Conservation (phyloP, 1,140 invertebrate genomes). For the Sarcophaga peregrina region DNA sequence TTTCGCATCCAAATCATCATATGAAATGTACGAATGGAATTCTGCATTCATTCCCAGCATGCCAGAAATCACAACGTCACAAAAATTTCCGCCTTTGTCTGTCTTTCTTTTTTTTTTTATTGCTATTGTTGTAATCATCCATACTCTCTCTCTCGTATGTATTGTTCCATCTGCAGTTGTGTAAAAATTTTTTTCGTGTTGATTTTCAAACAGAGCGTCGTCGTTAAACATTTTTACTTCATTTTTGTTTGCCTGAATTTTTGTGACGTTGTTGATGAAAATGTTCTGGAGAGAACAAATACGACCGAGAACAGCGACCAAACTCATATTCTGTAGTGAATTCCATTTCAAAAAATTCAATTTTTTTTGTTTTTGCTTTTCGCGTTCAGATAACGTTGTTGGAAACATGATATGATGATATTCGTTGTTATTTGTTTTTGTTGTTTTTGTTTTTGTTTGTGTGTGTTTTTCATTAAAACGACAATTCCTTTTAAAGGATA, state of each 20-base stretch:
- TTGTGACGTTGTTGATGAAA: not conserved
- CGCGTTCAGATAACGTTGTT: not conserved
- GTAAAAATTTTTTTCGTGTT: not conserved
- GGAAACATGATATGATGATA: conserved; percentile 13
- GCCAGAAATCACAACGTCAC: conserved; percentile 41
- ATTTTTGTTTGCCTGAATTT: not conserved
- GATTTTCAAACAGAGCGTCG: conserved; percentile 14
- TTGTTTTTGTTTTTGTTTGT: too few relatives aligned
- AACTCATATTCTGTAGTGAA: conserved; percentile 8
- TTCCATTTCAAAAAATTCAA: conserved; percentile 4
- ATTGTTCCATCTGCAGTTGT: not conserved
- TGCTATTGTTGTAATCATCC: conserved; percentile 34
- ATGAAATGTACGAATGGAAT: not conserved
- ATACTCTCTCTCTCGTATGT: not conserved
- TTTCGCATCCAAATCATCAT: too few relatives aligned
- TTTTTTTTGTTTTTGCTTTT: not conserved
- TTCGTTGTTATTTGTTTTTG: too few relatives aligned
- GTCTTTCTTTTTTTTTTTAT: not conserved
- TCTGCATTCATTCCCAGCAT: conserved; percentile 27
- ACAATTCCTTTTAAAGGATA: conserved; percentile 42
- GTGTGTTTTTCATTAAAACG: conserved; percentile 27
- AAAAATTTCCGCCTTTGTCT: conserved; percentile 42
- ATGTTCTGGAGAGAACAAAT: too few relatives aligned
- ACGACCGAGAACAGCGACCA: not conserved
- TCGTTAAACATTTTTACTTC: not conserved